Evolutionary conservation across 2,113 vertebrate species (phyloP).

Genomic region (Paramormyrops kingsleyae): DNA sequence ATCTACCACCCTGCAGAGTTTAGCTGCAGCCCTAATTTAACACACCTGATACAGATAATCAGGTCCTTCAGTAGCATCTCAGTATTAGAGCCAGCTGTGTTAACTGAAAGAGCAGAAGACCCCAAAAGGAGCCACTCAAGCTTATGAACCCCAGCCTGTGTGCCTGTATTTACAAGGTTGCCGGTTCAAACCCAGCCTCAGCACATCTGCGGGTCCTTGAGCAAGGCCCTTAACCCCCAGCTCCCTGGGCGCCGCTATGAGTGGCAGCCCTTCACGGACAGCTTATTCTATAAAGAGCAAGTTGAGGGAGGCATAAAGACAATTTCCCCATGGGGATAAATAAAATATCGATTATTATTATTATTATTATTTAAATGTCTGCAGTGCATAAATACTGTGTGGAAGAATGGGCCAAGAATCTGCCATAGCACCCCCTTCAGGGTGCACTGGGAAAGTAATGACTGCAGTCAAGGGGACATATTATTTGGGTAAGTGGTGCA

Average conservation of each 20-base stretch:
- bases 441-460: neutral
- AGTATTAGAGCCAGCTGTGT: neutral
- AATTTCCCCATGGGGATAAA: no score
- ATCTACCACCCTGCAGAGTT: neutral
- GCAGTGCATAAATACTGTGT: neutral
- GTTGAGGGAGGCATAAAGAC: no score
- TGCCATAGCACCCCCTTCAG: neutral
- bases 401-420: neutral
- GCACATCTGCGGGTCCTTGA: no score
- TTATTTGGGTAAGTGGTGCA: neutral
- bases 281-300: no score
- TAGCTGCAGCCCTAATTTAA: neutral
- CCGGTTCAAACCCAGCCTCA: no score
- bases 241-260: no score
- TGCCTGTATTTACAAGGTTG: no score
- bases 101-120: neutral
- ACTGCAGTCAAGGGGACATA: neutral
- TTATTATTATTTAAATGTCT: neutral
- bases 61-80: neutral
- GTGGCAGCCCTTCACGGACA: no score
- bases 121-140: neutral
- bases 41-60: neutral
- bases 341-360: neutral
- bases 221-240: no score
- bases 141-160: neutral